Base-by-base conservation (phyloP, 2,797 vertebrate genomes). In the Hydrolagus colliei region DNA sequence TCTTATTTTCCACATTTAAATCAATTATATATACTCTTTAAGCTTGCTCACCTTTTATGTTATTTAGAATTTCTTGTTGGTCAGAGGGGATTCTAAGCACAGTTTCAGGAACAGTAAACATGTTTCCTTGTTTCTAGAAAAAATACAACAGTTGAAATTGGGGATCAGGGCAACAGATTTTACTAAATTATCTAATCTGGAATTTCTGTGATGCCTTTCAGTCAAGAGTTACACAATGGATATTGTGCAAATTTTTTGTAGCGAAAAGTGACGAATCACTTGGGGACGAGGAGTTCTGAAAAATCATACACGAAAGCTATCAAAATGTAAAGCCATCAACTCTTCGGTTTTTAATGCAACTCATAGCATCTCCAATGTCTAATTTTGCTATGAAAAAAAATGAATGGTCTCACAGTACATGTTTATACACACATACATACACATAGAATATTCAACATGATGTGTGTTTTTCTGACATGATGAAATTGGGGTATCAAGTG, bases 11-110 rank as follows among this genome's bases (percentile, higher is more conserved):
- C 18, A 8, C 32, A 61, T 18, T 13, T 14, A 52, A 77, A 61
- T 77, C 9, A 61, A 61, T 77, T 61, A 18, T 61, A 9, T n/a
- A 27, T 16, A 67, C 13, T 80, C 22, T 14, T 67, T 7, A 52
- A 63, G 12, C 1, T 68, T 82, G 63, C 65, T 67, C 27, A 84
- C 79, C 65, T 84, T 84, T 84, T 68, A 84, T 35, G 68, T 84
- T 84, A 84, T 68, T 84, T 35, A 84, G 11, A 10, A 12, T 65
- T 84, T 71, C 18, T 12, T 84, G 63, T 41, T 84, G 79, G 11
- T 84, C 11, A 68, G 79, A 41, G 20, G 79, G 68, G 41, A 84
- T 84, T 32, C 41, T 71, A 11, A 84, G 32, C 65, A 67, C 41
- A 14, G 65, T 18, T 12, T 84, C 65, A 5, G 79, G 79, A 68